These are phyloP conservation scores for Rafetus swinhoei DNA, from an alignment of 2,113 vertebrate genomes.

Conservation along the genomic window DNA sequence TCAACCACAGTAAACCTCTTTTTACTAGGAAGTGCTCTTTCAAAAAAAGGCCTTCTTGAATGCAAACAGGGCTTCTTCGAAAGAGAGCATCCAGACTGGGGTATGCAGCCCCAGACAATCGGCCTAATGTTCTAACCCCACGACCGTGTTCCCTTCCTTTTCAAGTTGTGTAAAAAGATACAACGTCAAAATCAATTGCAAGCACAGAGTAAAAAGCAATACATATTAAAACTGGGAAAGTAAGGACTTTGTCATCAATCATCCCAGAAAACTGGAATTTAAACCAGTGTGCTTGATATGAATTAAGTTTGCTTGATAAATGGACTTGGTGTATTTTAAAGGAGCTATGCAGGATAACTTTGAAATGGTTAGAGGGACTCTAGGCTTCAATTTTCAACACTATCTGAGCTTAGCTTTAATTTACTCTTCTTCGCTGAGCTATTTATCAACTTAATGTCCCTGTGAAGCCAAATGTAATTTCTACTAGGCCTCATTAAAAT, in stretches of 20 bases:
- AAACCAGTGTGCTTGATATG: background rate
- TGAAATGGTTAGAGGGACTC: background rate
- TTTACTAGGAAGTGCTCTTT: too few species aligned
- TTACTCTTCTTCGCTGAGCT: constrained; percentile 6
- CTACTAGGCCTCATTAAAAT: constrained; percentile 31
- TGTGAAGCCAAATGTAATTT: constrained; percentile 43
- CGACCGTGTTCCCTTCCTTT: background rate
- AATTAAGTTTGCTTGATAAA: constrained; percentile 2
- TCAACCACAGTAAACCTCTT: too few species aligned
- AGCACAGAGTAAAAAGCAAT: background rate
- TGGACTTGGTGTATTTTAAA: background rate
- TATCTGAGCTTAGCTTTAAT: constrained; percentile 32
- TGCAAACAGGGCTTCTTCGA: too few species aligned
- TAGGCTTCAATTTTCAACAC: background rate
- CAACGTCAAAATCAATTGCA: background rate
- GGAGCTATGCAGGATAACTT: background rate
- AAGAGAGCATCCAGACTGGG: too few species aligned
- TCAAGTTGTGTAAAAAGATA: background rate
- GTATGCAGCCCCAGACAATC: too few species aligned
- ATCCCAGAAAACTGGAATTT: background rate
- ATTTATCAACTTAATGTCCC: constrained; percentile 40
- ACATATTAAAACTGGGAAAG: background rate
- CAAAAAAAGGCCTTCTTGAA: too few species aligned
- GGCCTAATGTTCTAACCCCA: background rate
- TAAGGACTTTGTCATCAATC: background rate